Evolutionary conservation across 1,140 invertebrate species (phyloP).

Genomic region (Tachypleus tridentatus): DNA sequence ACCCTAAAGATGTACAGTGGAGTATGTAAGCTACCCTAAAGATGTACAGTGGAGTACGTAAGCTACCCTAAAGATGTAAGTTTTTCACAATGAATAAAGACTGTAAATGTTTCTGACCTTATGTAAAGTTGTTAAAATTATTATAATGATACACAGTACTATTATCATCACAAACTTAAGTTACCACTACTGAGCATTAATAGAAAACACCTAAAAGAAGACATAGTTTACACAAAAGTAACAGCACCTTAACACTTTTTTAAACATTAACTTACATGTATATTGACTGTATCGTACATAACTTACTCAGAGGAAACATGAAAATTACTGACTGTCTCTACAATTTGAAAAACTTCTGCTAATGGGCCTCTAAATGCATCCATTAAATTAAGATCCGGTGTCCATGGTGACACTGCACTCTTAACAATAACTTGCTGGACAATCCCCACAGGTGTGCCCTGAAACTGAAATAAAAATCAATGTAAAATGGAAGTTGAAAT

Average conservation of each 20-base stretch:
- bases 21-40: too few relatives aligned
- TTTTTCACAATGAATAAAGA: too few relatives aligned
- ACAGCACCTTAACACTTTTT: too few relatives aligned
- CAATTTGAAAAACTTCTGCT: conserved; percentile 19
- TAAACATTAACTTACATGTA: too few relatives aligned
- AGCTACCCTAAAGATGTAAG: too few relatives aligned
- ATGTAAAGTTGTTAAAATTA: too few relatives aligned
- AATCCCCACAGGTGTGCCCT: conserved; percentile 53
- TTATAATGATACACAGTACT: too few relatives aligned
- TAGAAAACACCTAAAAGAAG: not conserved
- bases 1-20: too few relatives aligned
- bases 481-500: not conserved
- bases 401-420: conserved; percentile 72
- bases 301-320: conserved; percentile 12
- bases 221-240: conserved; percentile 6
- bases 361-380: conserved; percentile 85
- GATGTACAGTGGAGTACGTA: too few relatives aligned
- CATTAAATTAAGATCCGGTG: conserved; percentile 56
- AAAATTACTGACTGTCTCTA: conserved; percentile 11
- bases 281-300: not conserved
- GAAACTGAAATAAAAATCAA: conserved; percentile 27
- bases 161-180: not conserved
- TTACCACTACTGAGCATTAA: conserved; percentile 4
- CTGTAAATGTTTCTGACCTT: too few relatives aligned
- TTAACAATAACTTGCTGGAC: conserved; percentile 51